Conservation (phyloP, 1,140 invertebrate species). For the Ips nitidus region DNA sequence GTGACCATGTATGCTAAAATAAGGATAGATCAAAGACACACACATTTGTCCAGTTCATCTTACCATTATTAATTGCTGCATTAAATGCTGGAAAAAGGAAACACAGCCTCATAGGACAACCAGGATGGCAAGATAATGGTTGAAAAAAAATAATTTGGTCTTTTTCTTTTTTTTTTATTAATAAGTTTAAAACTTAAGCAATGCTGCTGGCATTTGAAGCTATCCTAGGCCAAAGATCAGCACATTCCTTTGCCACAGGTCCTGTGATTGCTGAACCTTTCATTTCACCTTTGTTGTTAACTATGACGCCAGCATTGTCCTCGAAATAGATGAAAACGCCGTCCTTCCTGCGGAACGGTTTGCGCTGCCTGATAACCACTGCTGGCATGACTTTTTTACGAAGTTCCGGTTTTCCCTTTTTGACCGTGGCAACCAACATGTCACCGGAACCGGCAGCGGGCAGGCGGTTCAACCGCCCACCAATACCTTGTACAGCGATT, state of each 20-base stretch:
- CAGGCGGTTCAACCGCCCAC: constrained; percentile 94
- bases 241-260: constrained; percentile 99
- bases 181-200: constrained; percentile 59
- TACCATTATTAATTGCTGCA: too few species aligned
- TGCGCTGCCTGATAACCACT: constrained; percentile 96
- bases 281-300: constrained; percentile 99
- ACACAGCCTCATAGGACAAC: too few species aligned
- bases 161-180: neutral
- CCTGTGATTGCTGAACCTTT: constrained; percentile 99
- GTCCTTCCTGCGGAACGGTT: constrained; percentile 98
- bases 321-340: constrained; percentile 99
- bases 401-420: constrained; percentile 99
- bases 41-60: too few species aligned
- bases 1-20: too few species aligned
- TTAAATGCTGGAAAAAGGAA: too few species aligned
- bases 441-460: constrained; percentile 97
- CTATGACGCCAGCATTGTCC: constrained; percentile 99
- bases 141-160: too few species aligned
- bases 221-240: constrained; percentile 99
- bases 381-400: constrained; percentile 99
- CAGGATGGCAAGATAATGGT: too few species aligned
- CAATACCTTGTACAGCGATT: constrained; percentile 98
- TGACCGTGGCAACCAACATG: constrained; percentile 99
- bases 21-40: too few species aligned
- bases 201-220: constrained; percentile 98